Evolutionary conservation across 37 sponge, comb jelly and placozoan genomes (phyloP), one percentile per base, ranked within the genome.

Genomic region (Corticium candelabrum): DNA sequence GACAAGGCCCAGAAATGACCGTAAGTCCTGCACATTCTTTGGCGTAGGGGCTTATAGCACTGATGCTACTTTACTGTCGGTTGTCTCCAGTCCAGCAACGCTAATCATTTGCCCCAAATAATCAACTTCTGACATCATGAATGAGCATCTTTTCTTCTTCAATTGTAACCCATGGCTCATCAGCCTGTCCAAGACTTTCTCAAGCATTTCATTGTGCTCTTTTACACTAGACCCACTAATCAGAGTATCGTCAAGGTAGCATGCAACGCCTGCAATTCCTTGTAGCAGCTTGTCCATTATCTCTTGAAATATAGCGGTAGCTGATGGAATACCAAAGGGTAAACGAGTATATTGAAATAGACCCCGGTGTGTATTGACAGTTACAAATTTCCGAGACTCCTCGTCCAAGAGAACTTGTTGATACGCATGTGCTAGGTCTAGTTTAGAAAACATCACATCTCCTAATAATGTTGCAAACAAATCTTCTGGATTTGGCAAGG

Each of bases 1-100:
- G n/a, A n/a, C n/a, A n/a, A n/a, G n/a, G 4, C 81, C 86, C 37
- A 85, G 37, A 41, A 85, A 85, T 38, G 82, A 81, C 11, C 83
- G 38, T 0, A 41, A n/a, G 40, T 82, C 72, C 31, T 38, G 41
- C 2, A 79, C 69, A 41, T 78, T 70, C 0, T 37, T 43, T 1
- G 82, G 87, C 15, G 33, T 57, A 33, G 11, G 5, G 56, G 11
- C 11, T 43, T 11, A 11, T 11, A 21, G 56, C 56, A 43, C 11
- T 11, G 11, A 43, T 43, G 11, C 11, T 43, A 11, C 11, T 21
- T 43, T 5, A 11, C 56, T 21, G 11, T 11, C 11, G 7, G 81
- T 81, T 4, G 80, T 35, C 3, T 84, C 77, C 29, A 85, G 3
- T 29, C 82, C 79, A 1, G 71, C 68, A 0, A 41, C 68, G 31